Conservation (phyloP, 1,140 invertebrate genomes). For the Proctacanthus coquilletti region DNA sequence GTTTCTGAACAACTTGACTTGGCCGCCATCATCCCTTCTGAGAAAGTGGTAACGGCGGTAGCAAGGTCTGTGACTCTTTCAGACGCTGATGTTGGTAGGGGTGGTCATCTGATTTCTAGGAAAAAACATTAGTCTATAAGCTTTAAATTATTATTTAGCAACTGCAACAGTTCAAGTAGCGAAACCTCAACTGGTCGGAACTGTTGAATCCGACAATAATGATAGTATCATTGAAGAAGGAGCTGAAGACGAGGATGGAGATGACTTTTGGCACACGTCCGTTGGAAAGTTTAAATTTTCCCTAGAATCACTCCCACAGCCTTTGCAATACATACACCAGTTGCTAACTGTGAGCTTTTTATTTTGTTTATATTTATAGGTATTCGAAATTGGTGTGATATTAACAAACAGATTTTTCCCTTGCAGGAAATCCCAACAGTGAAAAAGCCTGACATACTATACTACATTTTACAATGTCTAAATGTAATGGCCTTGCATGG, state of each 20-base stretch:
- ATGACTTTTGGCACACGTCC: slow-evolving; percentile 81
- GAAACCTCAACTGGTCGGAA: slow-evolving; percentile 38
- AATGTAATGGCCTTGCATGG: slow-evolving; percentile 86
- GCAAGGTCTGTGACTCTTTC: slow-evolving; percentile 78
- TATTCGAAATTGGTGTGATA: slow-evolving; percentile 2
- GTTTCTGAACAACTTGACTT: slow-evolving; percentile 75
- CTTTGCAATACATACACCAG: slow-evolving; percentile 83
- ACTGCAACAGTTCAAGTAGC: slow-evolving; percentile 46
- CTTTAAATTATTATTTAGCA: slow-evolving; percentile 27
- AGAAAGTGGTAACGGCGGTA: slow-evolving; percentile 61
- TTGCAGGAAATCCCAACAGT: slow-evolving; percentile 56
- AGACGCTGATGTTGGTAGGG: slow-evolving; percentile 68
- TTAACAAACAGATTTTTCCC: slow-evolving; percentile 23
- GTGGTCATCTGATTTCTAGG: too few species aligned
- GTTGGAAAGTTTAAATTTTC: slow-evolving; percentile 83
- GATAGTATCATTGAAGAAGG: slow-evolving; percentile 45
- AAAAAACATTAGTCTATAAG: neutral
- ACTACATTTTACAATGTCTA: slow-evolving; percentile 83
- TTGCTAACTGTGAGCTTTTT: slow-evolving; percentile 56
- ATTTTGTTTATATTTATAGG: neutral
- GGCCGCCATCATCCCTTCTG: slow-evolving; percentile 64
- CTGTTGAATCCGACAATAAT: slow-evolving; percentile 30
- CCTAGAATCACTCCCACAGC: slow-evolving; percentile 80
- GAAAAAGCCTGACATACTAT: slow-evolving; percentile 83
- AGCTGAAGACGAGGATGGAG: slow-evolving; percentile 51